phyloP scores from a whole-genome alignment of 2,888 invertebrate species.

The Gari tellinella region DNA sequence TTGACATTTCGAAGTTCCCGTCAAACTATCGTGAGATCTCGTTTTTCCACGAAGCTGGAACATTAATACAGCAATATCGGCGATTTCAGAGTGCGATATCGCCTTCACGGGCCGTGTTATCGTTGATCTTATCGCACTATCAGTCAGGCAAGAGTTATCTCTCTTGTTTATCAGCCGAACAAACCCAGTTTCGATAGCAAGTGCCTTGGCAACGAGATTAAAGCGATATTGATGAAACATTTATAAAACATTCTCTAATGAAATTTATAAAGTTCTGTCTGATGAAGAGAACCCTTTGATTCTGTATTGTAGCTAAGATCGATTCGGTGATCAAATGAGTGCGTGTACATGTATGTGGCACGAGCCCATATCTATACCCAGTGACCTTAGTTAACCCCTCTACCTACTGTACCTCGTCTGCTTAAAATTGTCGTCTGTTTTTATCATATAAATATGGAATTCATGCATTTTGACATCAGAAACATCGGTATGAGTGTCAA shows the following conservation, averaged over 20 bases:
- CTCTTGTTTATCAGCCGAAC: constrained; percentile 38
- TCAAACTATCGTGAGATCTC: constrained; percentile 1
- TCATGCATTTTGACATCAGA: too few relatives aligned
- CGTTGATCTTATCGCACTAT: constrained; percentile 32
- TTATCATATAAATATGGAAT: too few relatives aligned
- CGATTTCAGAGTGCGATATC: constrained; percentile 6
- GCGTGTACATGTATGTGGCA: too few relatives aligned
- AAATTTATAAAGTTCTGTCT: too few relatives aligned
- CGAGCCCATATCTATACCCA: too few relatives aligned
- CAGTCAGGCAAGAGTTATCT: constrained; percentile 42
- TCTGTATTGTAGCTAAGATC: too few relatives aligned
- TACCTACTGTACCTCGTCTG: too few relatives aligned
- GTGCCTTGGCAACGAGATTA: constrained; percentile 52
- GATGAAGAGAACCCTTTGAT: too few relatives aligned
- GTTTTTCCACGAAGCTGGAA: constrained; percentile 9
- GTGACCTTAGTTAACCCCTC: too few relatives aligned
- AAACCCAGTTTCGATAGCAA: constrained; percentile 45
- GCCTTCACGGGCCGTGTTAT: constrained; percentile 2
- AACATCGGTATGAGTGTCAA: too few relatives aligned
- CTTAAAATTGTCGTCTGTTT: too few relatives aligned
- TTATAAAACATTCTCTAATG: constrained; percentile 10
- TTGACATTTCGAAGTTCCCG: constrained; percentile 5
- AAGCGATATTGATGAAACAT: constrained; percentile 35
- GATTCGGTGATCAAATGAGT: too few relatives aligned
- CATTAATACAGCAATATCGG: constrained; percentile 6